phyloP scores from a whole-genome alignment of 2,797 vertebrate species.

The Peromyscus aztecus region DNA sequence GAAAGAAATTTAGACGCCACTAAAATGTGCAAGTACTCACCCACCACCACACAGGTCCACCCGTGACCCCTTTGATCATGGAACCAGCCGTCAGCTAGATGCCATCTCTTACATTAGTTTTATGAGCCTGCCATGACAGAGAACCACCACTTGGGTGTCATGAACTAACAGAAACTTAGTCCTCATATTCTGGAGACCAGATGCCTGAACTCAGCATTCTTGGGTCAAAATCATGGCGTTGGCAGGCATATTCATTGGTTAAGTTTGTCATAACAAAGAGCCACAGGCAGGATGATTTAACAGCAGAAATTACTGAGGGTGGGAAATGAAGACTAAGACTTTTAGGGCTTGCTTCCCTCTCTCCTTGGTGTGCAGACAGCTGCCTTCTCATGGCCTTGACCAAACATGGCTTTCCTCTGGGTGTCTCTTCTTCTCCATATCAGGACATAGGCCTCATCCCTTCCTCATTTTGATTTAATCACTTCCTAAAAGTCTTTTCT shows the following conservation, averaged over 20 bases:
- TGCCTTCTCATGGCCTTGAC: background rate
- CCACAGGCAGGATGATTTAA: background rate
- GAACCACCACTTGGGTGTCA: background rate
- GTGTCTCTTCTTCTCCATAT: background rate
- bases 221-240: background rate
- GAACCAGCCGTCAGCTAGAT: background rate
- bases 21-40: background rate
- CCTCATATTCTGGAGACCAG: background rate
- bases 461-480: background rate
- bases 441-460: background rate
- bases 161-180: background rate
- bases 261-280: background rate
- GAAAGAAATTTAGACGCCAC: background rate
- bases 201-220: background rate
- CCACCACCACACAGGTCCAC: background rate
- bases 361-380: background rate
- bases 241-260: background rate
- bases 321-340: background rate
- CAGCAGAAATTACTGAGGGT: background rate
- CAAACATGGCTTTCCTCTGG: background rate
- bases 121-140: background rate
- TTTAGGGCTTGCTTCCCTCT: background rate
- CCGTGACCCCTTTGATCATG: background rate
- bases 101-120: background rate
- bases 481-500: conserved; percentile 4